These are phyloP conservation scores for Calonectris borealis DNA, from an alignment of 2,113 vertebrate species.

Conservation along the genomic window DNA sequence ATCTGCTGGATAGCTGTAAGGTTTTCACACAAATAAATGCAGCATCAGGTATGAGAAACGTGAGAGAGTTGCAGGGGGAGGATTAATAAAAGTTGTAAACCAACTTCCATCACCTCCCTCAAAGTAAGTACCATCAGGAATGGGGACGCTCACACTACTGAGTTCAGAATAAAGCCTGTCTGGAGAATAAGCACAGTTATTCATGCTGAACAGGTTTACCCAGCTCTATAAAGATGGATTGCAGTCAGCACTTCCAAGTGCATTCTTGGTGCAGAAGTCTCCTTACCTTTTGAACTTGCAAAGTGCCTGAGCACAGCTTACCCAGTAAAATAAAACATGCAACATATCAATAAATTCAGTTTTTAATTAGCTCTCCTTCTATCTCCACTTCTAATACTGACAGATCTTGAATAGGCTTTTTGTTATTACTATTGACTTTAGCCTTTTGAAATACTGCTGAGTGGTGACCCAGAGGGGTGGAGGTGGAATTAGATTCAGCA, in stretches of 20 bases:
- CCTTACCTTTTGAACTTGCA: no score
- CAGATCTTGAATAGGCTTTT: slow-evolving; percentile 21
- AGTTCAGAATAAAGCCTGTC: not conserved
- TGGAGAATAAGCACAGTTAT: no score
- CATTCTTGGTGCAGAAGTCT: no score
- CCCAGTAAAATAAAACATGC: no score
- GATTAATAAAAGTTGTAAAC: not conserved
- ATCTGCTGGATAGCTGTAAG: not conserved
- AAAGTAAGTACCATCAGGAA: not conserved
- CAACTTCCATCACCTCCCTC: not conserved
- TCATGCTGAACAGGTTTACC: no score
- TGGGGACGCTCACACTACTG: not conserved
- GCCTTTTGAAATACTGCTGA: slow-evolving; percentile 69
- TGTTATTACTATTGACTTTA: slow-evolving; percentile 53
- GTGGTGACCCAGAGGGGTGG: slow-evolving; percentile 68
- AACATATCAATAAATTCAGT: no score
- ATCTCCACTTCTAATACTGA: slow-evolving; percentile 53
- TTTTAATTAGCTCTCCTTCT: slow-evolving; percentile 19
- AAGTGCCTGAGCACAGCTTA: no score
- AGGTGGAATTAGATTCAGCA: slow-evolving; percentile 58
- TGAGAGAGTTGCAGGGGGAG: not conserved
- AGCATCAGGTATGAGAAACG: not conserved
- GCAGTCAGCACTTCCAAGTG: no score
- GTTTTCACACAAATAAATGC: not conserved
- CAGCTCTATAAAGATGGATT: no score